Conservation (phyloP, 2,797 vertebrate genomes). For the Eulemur albifrons region DNA sequence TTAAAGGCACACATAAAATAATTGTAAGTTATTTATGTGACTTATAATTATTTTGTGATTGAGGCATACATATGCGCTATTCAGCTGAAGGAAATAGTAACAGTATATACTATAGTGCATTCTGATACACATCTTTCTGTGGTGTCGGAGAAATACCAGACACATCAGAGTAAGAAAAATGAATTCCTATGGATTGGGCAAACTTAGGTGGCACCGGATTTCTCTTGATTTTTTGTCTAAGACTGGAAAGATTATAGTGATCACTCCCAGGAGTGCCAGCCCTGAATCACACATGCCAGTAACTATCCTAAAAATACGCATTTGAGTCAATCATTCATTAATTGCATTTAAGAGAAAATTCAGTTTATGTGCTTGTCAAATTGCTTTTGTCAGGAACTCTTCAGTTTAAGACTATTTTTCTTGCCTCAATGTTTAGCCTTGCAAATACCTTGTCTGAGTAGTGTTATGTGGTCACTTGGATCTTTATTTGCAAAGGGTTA, state of each 20-base stretch:
- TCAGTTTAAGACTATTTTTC: neutral
- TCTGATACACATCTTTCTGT: neutral
- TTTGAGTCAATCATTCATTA: neutral
- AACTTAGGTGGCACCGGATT: neutral
- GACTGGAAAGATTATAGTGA: neutral
- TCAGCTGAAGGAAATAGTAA: neutral
- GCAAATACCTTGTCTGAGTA: neutral
- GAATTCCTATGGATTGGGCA: neutral
- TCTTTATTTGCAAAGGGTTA: slow-evolving; percentile 30
- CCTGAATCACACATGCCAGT: too few species aligned
- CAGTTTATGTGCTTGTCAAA: neutral
- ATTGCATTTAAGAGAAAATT: neutral
- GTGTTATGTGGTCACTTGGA: neutral
- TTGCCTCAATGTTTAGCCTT: neutral
- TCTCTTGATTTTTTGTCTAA: neutral
- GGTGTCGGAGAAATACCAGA: neutral
- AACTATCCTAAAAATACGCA: neutral
- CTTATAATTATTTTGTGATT: neutral
- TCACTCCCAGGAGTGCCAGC: neutral
- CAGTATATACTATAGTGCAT: neutral
- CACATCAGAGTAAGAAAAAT: neutral
- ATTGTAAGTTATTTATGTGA: neutral
- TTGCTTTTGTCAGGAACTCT: neutral
- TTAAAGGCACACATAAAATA: neutral
- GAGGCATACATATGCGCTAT: neutral